Conservation (phyloP, 2,888 invertebrate species). For the Drosophila neonasuta region DNA sequence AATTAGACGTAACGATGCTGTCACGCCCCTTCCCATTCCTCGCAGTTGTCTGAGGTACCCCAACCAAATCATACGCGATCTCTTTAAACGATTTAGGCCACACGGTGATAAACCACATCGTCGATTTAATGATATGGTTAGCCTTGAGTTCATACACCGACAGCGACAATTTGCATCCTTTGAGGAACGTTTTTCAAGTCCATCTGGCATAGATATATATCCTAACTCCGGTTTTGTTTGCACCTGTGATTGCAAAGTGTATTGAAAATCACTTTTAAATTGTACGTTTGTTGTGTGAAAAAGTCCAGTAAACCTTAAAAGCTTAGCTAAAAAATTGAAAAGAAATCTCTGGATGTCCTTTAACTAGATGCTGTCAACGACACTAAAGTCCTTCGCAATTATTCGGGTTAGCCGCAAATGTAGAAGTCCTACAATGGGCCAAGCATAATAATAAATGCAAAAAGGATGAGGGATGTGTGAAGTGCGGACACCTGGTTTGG, state of each 20-base stretch:
- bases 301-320: not conserved
- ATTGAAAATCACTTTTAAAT: not conserved
- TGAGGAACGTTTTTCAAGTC: conserved; percentile 56
- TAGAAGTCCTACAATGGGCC: conserved; percentile 4
- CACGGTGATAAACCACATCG: conserved; percentile 60
- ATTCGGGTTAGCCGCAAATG: conserved; percentile 38
- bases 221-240: conserved; percentile 46
- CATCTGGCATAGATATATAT: conserved; percentile 48
- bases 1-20: conserved; percentile 62
- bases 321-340: conserved; percentile 3
- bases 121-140: conserved; percentile 64
- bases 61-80: conserved; percentile 67
- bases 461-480: conserved; percentile 30
- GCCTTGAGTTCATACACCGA: conserved; percentile 65
- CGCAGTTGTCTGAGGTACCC: conserved; percentile 68
- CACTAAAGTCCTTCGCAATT: conserved; percentile 14
- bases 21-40: conserved; percentile 75
- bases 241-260: conserved; percentile 56
- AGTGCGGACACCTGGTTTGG: conserved; percentile 55
- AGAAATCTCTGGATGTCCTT: not conserved
- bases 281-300: not conserved
- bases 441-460: conserved; percentile 10
- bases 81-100: conserved; percentile 70
- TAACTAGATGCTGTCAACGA: conserved; percentile 4
- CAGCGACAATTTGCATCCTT: conserved; percentile 60